Base-by-base conservation (phyloP, 2,888 invertebrate genomes). In the Hanleya hanleyi region DNA sequence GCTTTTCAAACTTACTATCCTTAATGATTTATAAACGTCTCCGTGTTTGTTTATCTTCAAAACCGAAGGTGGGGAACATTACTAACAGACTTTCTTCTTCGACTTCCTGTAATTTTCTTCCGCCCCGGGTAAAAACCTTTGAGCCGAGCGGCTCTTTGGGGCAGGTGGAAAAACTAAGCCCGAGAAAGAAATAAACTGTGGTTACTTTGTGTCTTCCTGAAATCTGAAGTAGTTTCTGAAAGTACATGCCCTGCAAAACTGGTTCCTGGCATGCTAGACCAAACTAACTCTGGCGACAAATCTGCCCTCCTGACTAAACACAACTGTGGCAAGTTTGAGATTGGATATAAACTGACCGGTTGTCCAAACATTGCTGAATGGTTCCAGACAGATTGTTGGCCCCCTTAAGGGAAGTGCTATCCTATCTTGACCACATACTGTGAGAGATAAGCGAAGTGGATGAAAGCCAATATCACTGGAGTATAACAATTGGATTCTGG, bases 1-100 rank as follows among this genome's bases (percentile, higher is more conserved):
- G 57, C 29, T 32, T 57, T 57, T 57, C 57, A 57, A 57, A 57
- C 57, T 57, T 29, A n/a, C 57, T 32, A 57, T 57, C 57, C 12
- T 57, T 57, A 57, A 57, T 57, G 57, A 57, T 57, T 57, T 57
- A 57, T 15, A 57, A 57, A 57, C 57, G 26, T 57, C 26, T n/a
- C 29, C 29, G 22, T 57, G 57, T 57, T 57, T 57, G 57, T 57
- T 57, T 57, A 57, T 57, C 7, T 57, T 22, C 57, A 57, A 57
- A 29, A 22, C 22, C 26, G 15, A 22, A 15, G 26, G 26, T 32
- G 9, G 7, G 26, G 29, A 57, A 57, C 57, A 29, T 15, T 29
- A 57, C 57, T 22, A 29, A 26, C 57, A 15, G 4, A 57, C 26
- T 15, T 32, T 15, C 57, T 57, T 29, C 22, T 15, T 29, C 15